Base-by-base conservation (phyloP, 2,888 invertebrate genomes). In the Anodontia alba region DNA sequence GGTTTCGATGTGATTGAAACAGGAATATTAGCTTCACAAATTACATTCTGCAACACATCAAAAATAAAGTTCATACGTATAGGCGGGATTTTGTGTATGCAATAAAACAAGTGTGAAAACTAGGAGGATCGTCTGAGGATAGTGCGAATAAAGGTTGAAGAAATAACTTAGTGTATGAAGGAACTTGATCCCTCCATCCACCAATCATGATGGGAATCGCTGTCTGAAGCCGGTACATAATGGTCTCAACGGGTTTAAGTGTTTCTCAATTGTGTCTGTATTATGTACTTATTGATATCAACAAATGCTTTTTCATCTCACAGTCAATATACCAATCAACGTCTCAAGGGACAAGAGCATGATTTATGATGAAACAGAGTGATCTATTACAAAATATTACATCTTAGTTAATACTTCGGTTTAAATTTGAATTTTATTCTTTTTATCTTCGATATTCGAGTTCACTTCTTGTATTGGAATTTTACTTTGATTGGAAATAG, bases 201-300 rank as follows among this genome's bases (percentile, higher is more conserved):
- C 62, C 62, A 62, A 62, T 62, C 62, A 33, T 20, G 12, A 62
- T 31, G 31, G 31, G 33, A 62, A 12, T 5, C 5, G 2, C 33
- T 20, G 62, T 62, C 62, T 62, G 62, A 31, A 62, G 29, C 62
- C 26, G 62, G 33, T 62, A 62, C 62, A 62, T 62, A 62, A 62
- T 62, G 33, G 62, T 62, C 62, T 62, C 62, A 23, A 31, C 38
- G 38, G 38, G 38, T 38, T 38, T 38, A 38, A 38, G 62, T 26
- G 62, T 20, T 8, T 23, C 33, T 62, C 62, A 62, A 62, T 62
- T 62, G 62, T 62, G 62, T 62, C 62, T 62, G 62, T 62, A 62
- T 29, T 33, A 62, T 62, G 33, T 62, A 62, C 62, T 62, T 62
- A 62, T 62, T 62, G 62, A 62, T 62, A 62, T 62, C 62, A 62